These are phyloP conservation scores for Camptogramma bilineatum DNA, from an alignment of 2,888 invertebrate species.

Conservation along the genomic window DNA sequence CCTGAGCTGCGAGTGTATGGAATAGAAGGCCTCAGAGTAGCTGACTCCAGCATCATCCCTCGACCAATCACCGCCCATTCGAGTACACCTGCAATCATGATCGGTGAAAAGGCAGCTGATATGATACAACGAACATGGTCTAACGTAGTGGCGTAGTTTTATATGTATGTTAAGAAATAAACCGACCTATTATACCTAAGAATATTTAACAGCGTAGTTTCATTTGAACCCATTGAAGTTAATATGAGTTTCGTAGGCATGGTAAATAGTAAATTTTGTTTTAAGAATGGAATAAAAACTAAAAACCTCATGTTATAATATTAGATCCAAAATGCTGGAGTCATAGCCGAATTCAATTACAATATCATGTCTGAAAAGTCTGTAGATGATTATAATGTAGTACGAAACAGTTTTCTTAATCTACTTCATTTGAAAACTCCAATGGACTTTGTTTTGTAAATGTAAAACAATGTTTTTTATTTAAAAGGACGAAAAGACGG, in stretches of 20 bases:
- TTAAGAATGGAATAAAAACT: neutral
- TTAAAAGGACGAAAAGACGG: slow-evolving; percentile 24
- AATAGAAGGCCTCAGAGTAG: slow-evolving; percentile 86
- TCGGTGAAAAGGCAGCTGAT: slow-evolving; percentile 90
- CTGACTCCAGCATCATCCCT: slow-evolving; percentile 89
- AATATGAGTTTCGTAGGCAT: neutral
- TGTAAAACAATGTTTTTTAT: neutral
- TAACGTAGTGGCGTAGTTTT: slow-evolving; percentile 51
- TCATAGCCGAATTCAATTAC: neutral
- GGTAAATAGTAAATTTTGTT: neutral
- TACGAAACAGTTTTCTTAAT: neutral
- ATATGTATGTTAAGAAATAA: slow-evolving; percentile 32
- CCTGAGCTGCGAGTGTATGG: slow-evolving; percentile 87
- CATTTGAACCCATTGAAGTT: neutral
- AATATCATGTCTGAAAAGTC: too few species aligned
- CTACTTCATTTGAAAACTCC: neutral
- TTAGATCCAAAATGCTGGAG: neutral
- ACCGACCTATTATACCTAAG: slow-evolving; percentile 41
- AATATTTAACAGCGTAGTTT: slow-evolving; percentile 30
- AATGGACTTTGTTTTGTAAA: neutral
- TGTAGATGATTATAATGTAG: too few species aligned
- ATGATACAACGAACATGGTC: slow-evolving; percentile 86
- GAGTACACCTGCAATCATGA: slow-evolving; percentile 88
- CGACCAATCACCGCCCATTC: slow-evolving; percentile 87
- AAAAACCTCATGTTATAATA: neutral